These are phyloP conservation scores for Microtus richardsoni DNA, from an alignment of 2,113 vertebrate species.

Conservation along the genomic window DNA sequence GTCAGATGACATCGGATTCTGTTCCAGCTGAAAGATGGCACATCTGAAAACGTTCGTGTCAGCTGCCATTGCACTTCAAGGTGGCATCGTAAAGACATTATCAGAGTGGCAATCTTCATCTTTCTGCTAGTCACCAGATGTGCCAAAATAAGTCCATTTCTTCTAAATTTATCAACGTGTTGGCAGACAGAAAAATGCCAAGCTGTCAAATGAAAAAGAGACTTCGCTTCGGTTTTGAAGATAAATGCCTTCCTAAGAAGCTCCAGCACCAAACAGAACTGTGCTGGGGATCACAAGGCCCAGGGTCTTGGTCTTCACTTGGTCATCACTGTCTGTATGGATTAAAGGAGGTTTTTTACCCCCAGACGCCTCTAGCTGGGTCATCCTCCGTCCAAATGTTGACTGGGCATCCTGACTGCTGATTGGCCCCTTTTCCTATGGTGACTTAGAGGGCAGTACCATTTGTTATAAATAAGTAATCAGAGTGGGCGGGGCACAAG, in stretches of 20 bases:
- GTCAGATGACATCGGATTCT: background rate
- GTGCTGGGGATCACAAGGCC: background rate
- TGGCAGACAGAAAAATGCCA: constrained; percentile 73
- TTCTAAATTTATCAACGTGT: constrained; percentile 74
- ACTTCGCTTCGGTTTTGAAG: constrained; percentile 43
- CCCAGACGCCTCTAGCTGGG: background rate
- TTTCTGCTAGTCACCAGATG: constrained; percentile 67
- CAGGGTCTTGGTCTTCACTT: background rate
- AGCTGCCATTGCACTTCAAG: constrained; percentile 59
- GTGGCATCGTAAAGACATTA: constrained; percentile 56
- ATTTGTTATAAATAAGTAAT: background rate
- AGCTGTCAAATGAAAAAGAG: constrained; percentile 60
- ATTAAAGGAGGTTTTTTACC: background rate
- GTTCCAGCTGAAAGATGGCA: constrained; percentile 45
- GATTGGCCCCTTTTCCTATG: constrained; percentile 21
- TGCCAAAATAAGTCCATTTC: constrained; percentile 71
- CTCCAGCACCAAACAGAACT: background rate
- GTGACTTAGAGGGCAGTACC: background rate
- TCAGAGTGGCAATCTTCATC: constrained; percentile 65
- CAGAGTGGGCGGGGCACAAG: constrained; percentile 14
- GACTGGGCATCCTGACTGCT: background rate
- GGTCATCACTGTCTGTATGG: background rate
- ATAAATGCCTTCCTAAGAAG: constrained; percentile 44
- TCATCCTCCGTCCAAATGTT: background rate
- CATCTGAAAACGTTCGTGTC: constrained; percentile 23